These are phyloP conservation scores for Microctenopoma steveboyesi DNA, from an alignment of 2,797 vertebrate species.

Conservation along the genomic window DNA sequence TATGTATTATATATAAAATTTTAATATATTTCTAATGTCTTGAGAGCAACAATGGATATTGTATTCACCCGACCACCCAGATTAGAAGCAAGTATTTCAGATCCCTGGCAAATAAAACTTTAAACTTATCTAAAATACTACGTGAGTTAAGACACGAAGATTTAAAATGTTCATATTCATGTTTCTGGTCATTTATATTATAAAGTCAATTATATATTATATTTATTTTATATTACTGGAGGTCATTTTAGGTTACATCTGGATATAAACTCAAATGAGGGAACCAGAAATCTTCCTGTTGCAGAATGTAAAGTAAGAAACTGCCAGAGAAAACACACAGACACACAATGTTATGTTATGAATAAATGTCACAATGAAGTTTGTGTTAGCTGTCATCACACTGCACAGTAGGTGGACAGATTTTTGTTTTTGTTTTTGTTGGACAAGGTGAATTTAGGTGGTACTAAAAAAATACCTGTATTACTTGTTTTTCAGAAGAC, in stretches of 20 bases:
- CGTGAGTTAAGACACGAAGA: too few species aligned
- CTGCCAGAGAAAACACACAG: neutral
- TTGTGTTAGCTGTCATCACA: neutral
- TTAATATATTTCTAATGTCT: neutral
- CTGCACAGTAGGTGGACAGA: neutral
- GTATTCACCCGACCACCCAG: neutral
- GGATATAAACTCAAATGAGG: too few species aligned
- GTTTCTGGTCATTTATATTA: neutral
- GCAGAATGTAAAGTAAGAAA: neutral
- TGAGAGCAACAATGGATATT: neutral
- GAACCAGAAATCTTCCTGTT: neutral
- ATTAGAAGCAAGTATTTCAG: neutral
- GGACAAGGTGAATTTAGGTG: neutral
- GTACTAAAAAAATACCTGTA: neutral
- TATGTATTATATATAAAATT: too few species aligned
- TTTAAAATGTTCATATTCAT: neutral
- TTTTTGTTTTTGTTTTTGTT: neutral
- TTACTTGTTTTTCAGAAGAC: conserved; percentile 25
- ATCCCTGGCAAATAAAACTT: neutral
- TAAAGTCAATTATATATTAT: neutral
- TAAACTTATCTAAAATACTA: neutral
- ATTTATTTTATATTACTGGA: too few species aligned
- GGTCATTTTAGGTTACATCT: neutral
- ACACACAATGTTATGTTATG: neutral
- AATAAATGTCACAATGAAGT: neutral